These are phyloP conservation scores for Petrocephalus microphthalmus DNA, from an alignment of 2,113 vertebrate genomes.

Conservation along the genomic window DNA sequence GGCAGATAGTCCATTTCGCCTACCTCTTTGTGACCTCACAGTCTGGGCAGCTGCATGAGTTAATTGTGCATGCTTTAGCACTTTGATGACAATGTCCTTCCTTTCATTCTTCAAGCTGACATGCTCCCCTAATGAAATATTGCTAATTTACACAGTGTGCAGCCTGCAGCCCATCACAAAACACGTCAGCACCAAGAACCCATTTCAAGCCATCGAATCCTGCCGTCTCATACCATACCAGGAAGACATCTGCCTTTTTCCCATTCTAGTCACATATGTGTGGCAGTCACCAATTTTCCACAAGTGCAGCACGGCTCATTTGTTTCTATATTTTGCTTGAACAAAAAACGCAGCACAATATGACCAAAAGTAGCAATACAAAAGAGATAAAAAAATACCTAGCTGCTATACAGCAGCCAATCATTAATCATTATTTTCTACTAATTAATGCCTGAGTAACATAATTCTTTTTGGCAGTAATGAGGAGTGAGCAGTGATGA, in stretches of 20 bases:
- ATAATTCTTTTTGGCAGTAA: not conserved
- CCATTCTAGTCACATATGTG: not conserved
- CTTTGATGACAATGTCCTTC: not conserved
- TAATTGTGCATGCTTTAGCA: not conserved
- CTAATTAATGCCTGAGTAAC: not conserved
- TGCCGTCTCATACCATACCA: not conserved
- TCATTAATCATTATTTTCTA: conserved; percentile 5
- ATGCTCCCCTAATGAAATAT: not conserved
- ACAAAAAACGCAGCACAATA: not conserved
- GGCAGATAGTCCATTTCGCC: not conserved
- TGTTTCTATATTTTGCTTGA: not conserved
- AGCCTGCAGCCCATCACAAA: not conserved
- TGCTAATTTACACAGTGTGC: not conserved
- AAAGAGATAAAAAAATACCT: conserved; percentile 20
- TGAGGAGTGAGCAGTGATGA: conserved; percentile 23
- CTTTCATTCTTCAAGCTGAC: not conserved
- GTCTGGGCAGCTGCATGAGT: not conserved
- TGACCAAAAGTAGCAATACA: not conserved
- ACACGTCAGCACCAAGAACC: not conserved
- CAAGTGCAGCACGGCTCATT: not conserved
- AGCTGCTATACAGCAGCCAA: not conserved
- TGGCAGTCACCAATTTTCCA: not conserved
- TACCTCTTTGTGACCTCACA: not conserved
- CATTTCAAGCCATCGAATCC: not conserved
- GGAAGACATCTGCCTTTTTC: not conserved